A percentile compares a stretch with the other conserved stretches of the same genome.
Conservation (phyloP, 2,888 invertebrate species). For the Philonicus albiceps region DNA sequence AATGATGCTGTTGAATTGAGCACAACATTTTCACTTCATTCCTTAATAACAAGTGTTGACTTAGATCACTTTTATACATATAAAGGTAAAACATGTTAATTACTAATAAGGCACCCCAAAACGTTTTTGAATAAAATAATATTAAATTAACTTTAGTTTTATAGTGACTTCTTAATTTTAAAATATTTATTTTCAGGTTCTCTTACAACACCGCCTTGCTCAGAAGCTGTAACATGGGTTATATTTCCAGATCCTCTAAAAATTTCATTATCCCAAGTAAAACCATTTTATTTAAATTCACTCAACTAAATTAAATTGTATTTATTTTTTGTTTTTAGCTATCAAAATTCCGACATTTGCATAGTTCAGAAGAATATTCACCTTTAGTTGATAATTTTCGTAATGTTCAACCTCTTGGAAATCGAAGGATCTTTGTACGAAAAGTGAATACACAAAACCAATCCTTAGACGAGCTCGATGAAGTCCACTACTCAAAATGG, state of each 20-base stretch:
- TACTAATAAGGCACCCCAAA: too few species aligned
- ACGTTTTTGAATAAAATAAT: background rate
- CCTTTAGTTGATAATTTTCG: slow-evolving; percentile 75
- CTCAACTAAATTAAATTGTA: background rate
- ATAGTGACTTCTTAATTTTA: background rate
- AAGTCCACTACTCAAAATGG: slow-evolving; percentile 16
- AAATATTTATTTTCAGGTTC: slow-evolving; percentile 65
- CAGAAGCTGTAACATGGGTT: slow-evolving; percentile 82
- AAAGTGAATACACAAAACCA: slow-evolving; percentile 61
- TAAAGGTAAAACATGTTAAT: slow-evolving; percentile 61
- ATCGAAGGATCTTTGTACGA: slow-evolving; percentile 73
- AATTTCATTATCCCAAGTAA: slow-evolving; percentile 76
- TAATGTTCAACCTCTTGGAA: slow-evolving; percentile 71
- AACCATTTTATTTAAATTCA: background rate
- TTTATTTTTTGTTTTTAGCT: background rate
- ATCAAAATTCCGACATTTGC: slow-evolving; percentile 2
- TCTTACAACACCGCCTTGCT: slow-evolving; percentile 81
- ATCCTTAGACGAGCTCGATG: background rate
- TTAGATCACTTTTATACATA: slow-evolving; percentile 78
- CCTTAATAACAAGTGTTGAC: slow-evolving; percentile 62
- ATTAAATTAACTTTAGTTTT: too few species aligned
- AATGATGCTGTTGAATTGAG: slow-evolving; percentile 69
- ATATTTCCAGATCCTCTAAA: slow-evolving; percentile 72
- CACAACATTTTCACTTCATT: slow-evolving; percentile 71
- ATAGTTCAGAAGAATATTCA: background rate